Conservation (phyloP, 2,888 invertebrate genomes). For the Chymomyza procnemis region DNA sequence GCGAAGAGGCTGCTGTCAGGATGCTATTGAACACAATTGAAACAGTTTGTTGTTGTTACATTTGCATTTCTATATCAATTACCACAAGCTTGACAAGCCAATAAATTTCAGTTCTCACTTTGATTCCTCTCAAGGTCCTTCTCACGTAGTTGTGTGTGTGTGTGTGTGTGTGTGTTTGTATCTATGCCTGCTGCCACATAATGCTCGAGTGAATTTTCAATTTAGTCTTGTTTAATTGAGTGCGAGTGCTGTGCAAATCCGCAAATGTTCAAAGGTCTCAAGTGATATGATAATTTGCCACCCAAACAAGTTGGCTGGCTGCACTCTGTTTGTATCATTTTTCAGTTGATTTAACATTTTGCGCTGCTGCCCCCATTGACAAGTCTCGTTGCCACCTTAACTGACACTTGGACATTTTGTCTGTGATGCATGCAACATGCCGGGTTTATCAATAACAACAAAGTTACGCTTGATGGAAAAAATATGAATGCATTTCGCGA, state of each 20-base stretch:
- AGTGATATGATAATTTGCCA: neutral
- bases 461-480: neutral
- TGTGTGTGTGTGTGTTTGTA: neutral
- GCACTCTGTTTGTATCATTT: neutral
- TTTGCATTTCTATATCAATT: slow-evolving; percentile 54
- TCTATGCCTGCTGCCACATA: neutral
- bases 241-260: neutral
- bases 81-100: slow-evolving; percentile 20
- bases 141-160: neutral
- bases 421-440: neutral
- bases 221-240: neutral
- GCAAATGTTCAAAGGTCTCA: neutral
- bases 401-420: neutral
- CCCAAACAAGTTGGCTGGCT: too few relatives aligned
- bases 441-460: neutral
- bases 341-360: neutral
- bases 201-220: neutral
- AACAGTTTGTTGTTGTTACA: slow-evolving; percentile 8
- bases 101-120: slow-evolving; percentile 3
- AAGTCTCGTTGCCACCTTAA: neutral
- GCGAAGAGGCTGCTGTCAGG: neutral
- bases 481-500: neutral
- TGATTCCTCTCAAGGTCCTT: neutral
- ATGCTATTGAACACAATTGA: neutral
- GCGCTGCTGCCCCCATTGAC: neutral